These are phyloP conservation scores for Synanceia verrucosa DNA, from an alignment of 2,797 vertebrate genomes.

Conservation along the genomic window DNA sequence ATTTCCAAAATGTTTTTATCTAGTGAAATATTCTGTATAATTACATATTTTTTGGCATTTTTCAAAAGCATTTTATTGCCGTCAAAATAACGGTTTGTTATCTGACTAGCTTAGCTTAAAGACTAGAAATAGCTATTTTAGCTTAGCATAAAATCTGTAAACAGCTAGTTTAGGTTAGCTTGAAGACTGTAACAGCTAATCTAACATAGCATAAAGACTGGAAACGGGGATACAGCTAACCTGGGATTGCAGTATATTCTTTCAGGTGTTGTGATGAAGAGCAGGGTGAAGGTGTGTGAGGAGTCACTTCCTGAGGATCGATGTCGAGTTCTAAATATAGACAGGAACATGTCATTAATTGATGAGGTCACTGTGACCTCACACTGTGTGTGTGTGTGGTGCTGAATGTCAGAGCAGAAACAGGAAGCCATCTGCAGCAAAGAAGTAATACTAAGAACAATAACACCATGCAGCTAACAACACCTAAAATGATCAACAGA, in stretches of 20 bases:
- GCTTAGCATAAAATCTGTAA: too few relatives aligned
- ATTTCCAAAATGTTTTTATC: too few relatives aligned
- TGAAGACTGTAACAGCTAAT: background rate
- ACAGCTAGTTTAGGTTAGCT: too few relatives aligned
- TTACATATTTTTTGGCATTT: too few relatives aligned
- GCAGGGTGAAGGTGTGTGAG: background rate
- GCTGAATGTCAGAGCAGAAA: background rate
- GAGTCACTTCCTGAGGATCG: slow-evolving; percentile 14
- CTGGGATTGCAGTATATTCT: background rate
- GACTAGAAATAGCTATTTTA: too few relatives aligned
- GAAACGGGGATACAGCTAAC: background rate
- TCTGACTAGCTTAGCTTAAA: too few relatives aligned
- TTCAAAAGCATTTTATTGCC: too few relatives aligned
- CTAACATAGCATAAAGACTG: background rate
- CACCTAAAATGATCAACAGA: too few relatives aligned
- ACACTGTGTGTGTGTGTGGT: slow-evolving; percentile 25
- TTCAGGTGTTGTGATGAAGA: background rate
- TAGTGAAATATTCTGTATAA: too few relatives aligned
- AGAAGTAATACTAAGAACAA: background rate
- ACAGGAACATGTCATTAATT: slow-evolving; percentile 22
- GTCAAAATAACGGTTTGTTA: too few relatives aligned
- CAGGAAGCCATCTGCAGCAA: too few relatives aligned
- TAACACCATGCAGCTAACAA: too few relatives aligned
- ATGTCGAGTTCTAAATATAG: slow-evolving; percentile 43
- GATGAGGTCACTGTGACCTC: slow-evolving; percentile 44